Evolutionary conservation across 2,888 invertebrate genomes (phyloP).

Genomic region (Fragum fragum): DNA sequence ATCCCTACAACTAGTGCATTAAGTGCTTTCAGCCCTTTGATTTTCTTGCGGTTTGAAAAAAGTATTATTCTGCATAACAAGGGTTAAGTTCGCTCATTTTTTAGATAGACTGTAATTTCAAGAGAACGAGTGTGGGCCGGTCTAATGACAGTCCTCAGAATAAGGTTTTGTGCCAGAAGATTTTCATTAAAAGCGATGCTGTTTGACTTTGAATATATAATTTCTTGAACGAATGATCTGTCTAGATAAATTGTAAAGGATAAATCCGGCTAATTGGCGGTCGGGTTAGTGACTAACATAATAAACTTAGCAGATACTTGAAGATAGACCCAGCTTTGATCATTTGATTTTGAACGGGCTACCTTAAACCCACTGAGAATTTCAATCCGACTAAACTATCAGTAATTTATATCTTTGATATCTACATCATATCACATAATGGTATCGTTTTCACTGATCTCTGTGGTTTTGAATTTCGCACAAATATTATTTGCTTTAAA

Average conservation of each 20-base stretch:
- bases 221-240: no score
- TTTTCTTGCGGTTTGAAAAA: no score
- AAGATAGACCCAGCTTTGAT: background rate
- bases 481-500: background rate
- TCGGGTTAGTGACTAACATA: constrained; percentile 12
- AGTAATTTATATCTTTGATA: background rate
- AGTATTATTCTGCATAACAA: no score
- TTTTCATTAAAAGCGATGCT: no score
- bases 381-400: background rate
- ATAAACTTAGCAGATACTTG: constrained; percentile 17
- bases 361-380: background rate
- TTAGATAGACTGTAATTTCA: no score
- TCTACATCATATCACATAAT: background rate
- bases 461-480: background rate
- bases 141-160: no score
- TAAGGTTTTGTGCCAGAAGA: no score
- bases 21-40: no score
- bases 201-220: no score
- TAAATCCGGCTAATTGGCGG: constrained; percentile 8
- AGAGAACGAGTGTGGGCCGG: no score
- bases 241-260: background rate
- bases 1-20: no score
- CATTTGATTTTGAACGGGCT: background rate
- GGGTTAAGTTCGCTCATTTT: no score
- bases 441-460: background rate